Base-by-base conservation (phyloP, 1,140 invertebrate species). In the Zaprionus davidi region DNA sequence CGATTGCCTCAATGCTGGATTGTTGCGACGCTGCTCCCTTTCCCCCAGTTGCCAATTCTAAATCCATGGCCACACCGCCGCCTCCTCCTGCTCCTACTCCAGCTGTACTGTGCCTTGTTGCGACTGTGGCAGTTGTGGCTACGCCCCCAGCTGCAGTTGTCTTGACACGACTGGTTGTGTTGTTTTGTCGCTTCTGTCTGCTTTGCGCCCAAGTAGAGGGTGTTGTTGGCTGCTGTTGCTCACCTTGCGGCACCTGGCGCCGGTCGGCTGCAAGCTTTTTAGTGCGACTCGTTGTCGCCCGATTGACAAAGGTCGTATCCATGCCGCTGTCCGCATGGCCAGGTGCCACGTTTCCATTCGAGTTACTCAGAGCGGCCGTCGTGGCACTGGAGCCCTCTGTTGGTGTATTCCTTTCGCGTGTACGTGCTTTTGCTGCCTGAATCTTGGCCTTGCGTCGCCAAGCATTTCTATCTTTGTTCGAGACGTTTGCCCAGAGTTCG, bases 401-500 rank as follows among this genome's bases (percentile, higher is more conserved):
- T 24, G 67, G 15, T 1, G 31, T 46, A 34, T 46, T 62, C 4
- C 57, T 69, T 20, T 92, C 90, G 1, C 78, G 64, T 20, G 82
- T 73, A n/a, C 85, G 82, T 3, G 79, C 85, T 63, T 93, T 92
- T 41, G 87, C 91, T 31, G 93, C 81, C 72, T 94, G 93, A 26
- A 93, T 92, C 77, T 94, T 95, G 85, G 70, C 94, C 92, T 93
- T 95, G 94, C 64, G 94, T 80, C 79, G 95, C 95, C 83, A 96
- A 82, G 76, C 81, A 64, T 81, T 92, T 65, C 93, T 93, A 26
- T 93, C 92, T 46, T 90, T 92, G 28, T 92, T 92, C 0, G 92
- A 92, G 58, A 97, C 96, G 87, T 96, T 96, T 53, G 96, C 95
- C 97, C 97, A 98, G 81, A 97, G 94, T 92, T 97, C 97, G 71